Percentiles rank a stretch among this genome's conserved stretches.
Evolutionary conservation across 2,113 vertebrate species (phyloP).

Genomic region (Ancistrus triradiatus): DNA sequence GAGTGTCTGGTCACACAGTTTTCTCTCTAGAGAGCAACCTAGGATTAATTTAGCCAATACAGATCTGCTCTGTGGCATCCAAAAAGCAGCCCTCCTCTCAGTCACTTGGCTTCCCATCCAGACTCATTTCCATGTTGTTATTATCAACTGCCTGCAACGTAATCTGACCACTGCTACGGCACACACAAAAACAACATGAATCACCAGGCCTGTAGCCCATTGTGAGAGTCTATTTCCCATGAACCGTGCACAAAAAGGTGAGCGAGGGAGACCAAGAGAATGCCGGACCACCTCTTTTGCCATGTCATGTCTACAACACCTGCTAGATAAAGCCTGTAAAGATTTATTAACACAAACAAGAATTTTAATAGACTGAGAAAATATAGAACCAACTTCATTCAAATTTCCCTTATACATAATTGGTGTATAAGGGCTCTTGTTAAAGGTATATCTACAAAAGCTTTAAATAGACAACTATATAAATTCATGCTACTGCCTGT

Average conservation of each 20-base stretch:
- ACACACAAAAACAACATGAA: slow-evolving; percentile 48
- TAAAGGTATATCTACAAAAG: too few species aligned
- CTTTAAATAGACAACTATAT: too few species aligned
- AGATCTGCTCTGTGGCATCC: slow-evolving; percentile 26
- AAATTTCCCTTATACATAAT: too few species aligned
- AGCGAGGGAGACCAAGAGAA: slow-evolving; percentile 22
- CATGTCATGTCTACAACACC: not conserved
- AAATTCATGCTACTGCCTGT: too few species aligned
- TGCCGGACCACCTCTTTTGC: slow-evolving; percentile 17
- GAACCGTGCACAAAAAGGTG: slow-evolving; percentile 41
- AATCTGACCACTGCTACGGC: slow-evolving; percentile 42
- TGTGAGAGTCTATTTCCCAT: slow-evolving; percentile 43
- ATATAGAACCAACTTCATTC: too few species aligned
- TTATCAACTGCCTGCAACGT: slow-evolving; percentile 40
- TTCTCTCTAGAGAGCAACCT: slow-evolving; percentile 25
- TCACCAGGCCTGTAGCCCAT: slow-evolving; percentile 34
- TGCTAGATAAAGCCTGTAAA: not conserved
- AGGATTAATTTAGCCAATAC: slow-evolving; percentile 42
- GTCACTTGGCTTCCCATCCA: slow-evolving; percentile 22
- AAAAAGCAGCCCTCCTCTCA: slow-evolving; percentile 21
- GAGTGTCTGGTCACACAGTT: slow-evolving; percentile 40
- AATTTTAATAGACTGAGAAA: too few species aligned
- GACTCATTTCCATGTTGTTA: slow-evolving; percentile 50
- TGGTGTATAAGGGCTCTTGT: too few species aligned
- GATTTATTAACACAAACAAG: too few species aligned